A percentile compares a stretch with the other conserved stretches of the same genome.
Evolutionary conservation across 2,797 vertebrate genomes (phyloP).

Genomic region (Pangasius larnaudii): DNA sequence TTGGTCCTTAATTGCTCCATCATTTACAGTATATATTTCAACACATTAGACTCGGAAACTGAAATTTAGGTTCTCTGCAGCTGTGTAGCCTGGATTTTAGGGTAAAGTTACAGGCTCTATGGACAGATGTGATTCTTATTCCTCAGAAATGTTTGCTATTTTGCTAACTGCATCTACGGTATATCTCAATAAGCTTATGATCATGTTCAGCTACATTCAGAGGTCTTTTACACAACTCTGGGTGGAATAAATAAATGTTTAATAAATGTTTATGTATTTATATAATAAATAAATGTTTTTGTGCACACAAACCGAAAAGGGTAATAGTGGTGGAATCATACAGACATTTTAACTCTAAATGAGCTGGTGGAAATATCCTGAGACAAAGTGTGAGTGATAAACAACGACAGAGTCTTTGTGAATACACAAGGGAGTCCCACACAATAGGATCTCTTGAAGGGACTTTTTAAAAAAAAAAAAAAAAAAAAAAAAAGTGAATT

Average conservation of each 20-base stretch:
- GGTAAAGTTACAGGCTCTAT: neutral
- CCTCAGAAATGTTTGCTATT: neutral
- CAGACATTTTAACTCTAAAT: slow-evolving; percentile 5
- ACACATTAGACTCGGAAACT: neutral
- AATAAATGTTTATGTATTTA: no score
- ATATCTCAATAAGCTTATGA: neutral
- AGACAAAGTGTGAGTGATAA: slow-evolving; percentile 37
- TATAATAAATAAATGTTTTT: slow-evolving; percentile 59
- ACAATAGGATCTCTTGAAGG: slow-evolving; percentile 34
- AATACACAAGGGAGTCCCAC: slow-evolving; percentile 36
- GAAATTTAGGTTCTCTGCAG: neutral
- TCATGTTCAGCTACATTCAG: slow-evolving; percentile 50
- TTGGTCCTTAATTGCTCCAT: neutral
- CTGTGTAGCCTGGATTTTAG: neutral
- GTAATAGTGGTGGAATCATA: slow-evolving; percentile 17
- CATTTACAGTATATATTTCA: neutral
- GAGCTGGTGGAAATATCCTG: slow-evolving; percentile 28
- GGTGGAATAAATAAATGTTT: slow-evolving; percentile 63
- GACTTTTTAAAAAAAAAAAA: slow-evolving; percentile 26
- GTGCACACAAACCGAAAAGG: neutral
- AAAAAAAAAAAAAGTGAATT: slow-evolving; percentile 23
- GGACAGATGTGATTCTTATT: slow-evolving; percentile 17
- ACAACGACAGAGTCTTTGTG: slow-evolving; percentile 21
- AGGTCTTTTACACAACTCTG: slow-evolving; percentile 52
- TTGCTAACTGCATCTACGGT: neutral